A percentile compares a stretch with the other conserved stretches of the same genome.
Evolutionary conservation across 2,888 invertebrate genomes (phyloP).

Genomic region (Cenopis cana): DNA sequence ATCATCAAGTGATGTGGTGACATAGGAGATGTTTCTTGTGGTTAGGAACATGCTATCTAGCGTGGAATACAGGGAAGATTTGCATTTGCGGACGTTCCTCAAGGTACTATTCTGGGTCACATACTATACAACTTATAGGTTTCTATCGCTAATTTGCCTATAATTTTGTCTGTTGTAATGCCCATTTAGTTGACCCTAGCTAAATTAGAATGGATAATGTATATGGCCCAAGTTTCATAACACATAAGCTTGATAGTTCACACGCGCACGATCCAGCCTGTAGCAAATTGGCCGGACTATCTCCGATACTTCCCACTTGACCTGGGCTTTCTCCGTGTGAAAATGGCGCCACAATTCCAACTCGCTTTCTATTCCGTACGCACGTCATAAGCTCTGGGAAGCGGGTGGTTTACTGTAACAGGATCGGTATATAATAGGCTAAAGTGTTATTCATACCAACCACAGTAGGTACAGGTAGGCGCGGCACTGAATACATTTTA

Average conservation of each 20-base stretch:
- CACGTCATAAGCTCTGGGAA: constrained; percentile 34
- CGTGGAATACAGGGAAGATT: neutral
- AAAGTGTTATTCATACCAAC: neutral
- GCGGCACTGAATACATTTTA: no score
- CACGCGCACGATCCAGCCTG: constrained; percentile 44
- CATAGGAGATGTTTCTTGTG: neutral
- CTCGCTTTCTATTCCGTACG: constrained; percentile 44
- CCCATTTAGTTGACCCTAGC: neutral
- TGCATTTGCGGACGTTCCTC: neutral
- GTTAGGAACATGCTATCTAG: neutral
- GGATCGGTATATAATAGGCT: neutral
- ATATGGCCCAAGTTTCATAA: constrained; percentile 26
- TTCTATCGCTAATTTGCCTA: no score
- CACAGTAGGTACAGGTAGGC: neutral
- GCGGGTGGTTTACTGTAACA: constrained; percentile 26
- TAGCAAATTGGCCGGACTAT: constrained; percentile 57
- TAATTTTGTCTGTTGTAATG: neutral
- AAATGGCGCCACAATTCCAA: constrained; percentile 53
- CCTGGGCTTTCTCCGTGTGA: constrained; percentile 59
- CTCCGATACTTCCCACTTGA: constrained; percentile 58
- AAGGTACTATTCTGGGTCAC: neutral
- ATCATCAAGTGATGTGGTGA: neutral
- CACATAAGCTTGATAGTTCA: constrained; percentile 26
- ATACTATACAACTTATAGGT: neutral
- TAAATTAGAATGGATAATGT: constrained; percentile 5